These are phyloP conservation scores for Laspeyria flexula DNA, from an alignment of 2,888 invertebrate species.

Conservation along the genomic window DNA sequence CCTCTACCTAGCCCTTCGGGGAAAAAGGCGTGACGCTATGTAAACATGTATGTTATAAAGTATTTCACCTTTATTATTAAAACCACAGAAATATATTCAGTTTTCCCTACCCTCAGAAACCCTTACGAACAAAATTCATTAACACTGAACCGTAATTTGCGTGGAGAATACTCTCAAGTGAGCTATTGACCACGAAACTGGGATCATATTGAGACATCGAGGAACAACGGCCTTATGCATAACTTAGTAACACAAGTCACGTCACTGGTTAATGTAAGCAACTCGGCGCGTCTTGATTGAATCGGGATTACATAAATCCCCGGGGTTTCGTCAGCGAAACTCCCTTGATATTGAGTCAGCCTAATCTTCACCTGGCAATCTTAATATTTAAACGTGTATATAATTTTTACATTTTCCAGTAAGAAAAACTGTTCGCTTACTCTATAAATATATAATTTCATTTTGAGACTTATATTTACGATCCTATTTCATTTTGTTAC, in stretches of 20 bases:
- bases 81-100: background rate
- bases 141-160: conserved; percentile 8
- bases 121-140: background rate
- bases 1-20: too few relatives aligned
- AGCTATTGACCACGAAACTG: conserved; percentile 5
- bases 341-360: conserved; percentile 22
- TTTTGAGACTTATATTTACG: too few relatives aligned
- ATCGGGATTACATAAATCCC: conserved; percentile 52
- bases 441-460: too few relatives aligned
- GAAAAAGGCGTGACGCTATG: too few relatives aligned
- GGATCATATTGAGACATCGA: conserved; percentile 16
- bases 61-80: background rate
- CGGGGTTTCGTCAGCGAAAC: conserved; percentile 30
- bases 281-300: conserved; percentile 47
- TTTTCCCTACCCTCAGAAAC: background rate
- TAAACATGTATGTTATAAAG: too few relatives aligned
- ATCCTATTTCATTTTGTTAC: background rate
- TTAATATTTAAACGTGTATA: conserved; percentile 30
- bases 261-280: conserved; percentile 54
- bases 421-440: too few relatives aligned
- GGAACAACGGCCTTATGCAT: conserved; percentile 12
- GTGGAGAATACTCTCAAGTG: conserved; percentile 6
- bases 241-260: conserved; percentile 33
- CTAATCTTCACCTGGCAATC: conserved; percentile 24
- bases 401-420: conserved; percentile 4